Percentiles rank a stretch among this genome's conserved stretches.
Conservation (phyloP, 1,140 invertebrate genomes). For the Lethrus apterus region DNA sequence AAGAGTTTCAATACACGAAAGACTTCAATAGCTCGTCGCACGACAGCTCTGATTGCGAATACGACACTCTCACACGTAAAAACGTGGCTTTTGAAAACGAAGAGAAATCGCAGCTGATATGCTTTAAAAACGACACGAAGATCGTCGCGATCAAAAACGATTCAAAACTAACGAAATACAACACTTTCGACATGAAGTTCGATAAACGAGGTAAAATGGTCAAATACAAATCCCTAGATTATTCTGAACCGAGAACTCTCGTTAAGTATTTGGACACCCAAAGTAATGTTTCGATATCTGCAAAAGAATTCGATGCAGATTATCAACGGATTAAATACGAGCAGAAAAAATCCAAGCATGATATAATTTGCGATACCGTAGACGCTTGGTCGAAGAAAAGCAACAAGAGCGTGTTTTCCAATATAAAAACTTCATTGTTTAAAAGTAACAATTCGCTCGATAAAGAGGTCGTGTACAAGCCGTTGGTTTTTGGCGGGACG, state of each 20-base stretch:
- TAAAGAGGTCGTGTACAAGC: constrained; percentile 45
- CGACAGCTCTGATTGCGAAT: constrained; percentile 31
- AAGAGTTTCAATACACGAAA: constrained; percentile 20
- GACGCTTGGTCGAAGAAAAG: constrained; percentile 48
- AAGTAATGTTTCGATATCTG: constrained; percentile 34
- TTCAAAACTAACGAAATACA: constrained; percentile 34
- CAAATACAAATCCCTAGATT: constrained; percentile 37
- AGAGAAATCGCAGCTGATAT: constrained; percentile 36
- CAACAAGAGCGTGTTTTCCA: constrained; percentile 34
- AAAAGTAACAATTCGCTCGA: constrained; percentile 22
- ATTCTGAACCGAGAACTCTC: constrained; percentile 23
- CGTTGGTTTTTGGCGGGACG: constrained; percentile 71
- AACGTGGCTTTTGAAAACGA: constrained; percentile 29
- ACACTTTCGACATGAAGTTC: constrained; percentile 35
- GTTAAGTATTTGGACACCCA: constrained; percentile 29
- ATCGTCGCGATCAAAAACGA: constrained; percentile 32
- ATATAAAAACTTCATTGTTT: constrained; percentile 36
- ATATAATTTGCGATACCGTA: constrained; percentile 54
- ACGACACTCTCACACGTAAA: constrained; percentile 20
- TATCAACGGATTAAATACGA: constrained; percentile 29
- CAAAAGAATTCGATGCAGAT: constrained; percentile 32
- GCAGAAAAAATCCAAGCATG: constrained; percentile 36
- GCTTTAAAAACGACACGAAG: constrained; percentile 34
- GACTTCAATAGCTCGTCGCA: constrained; percentile 21
- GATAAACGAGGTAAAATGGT: constrained; percentile 29